Conservation (phyloP, 2,797 vertebrate species). For the Garrulus glandarius region DNA sequence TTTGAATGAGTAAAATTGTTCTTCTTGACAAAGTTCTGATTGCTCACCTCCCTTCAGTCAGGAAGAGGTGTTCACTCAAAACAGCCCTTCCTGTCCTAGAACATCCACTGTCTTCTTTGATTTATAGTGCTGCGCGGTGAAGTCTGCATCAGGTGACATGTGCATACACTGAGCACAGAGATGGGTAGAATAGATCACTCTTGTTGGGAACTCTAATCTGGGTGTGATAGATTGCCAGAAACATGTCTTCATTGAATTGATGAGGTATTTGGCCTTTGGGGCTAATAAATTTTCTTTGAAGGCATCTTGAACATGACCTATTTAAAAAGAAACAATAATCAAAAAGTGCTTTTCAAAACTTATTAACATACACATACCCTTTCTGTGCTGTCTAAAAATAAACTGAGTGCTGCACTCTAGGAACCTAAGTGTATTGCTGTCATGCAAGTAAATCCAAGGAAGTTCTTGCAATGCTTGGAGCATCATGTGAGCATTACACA, state of each 20-base stretch:
- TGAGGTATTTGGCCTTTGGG: neutral
- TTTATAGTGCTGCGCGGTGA: rapidly evolving
- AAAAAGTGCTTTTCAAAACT: neutral
- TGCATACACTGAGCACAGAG: too few species aligned
- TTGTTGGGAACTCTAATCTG: neutral
- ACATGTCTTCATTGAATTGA: neutral
- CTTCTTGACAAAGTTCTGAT: neutral
- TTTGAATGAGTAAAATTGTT: neutral
- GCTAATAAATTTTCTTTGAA: neutral
- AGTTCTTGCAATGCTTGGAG: neutral
- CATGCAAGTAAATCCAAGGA: neutral
- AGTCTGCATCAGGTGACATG: neutral
- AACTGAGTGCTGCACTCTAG: neutral
- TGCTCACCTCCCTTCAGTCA: neutral
- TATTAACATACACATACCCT: rapidly evolving
- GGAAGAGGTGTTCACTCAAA: neutral
- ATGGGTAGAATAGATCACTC: neutral
- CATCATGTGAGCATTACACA: neutral
- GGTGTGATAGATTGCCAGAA: neutral
- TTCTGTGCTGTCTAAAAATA: neutral
- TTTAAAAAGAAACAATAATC: neutral
- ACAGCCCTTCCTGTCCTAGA: neutral
- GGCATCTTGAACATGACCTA: neutral
- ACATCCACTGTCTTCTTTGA: neutral
- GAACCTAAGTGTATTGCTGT: neutral